Percentiles rank a stretch among this genome's conserved stretches.
phyloP scores from a whole-genome alignment of 2,113 vertebrate species.

The Takifugu flavidus region DNA sequence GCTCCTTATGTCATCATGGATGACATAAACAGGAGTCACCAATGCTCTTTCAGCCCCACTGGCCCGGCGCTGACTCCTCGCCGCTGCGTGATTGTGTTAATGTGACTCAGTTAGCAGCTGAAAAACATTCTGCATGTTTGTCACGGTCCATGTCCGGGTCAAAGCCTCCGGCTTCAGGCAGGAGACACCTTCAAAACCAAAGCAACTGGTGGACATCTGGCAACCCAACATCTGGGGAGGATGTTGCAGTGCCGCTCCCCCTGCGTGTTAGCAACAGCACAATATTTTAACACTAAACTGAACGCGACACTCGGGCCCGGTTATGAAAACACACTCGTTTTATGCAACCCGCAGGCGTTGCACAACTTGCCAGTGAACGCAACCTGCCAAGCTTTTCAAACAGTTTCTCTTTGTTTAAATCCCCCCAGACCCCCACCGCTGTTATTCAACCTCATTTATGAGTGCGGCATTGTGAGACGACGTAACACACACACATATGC shows the following conservation, averaged over 20 bases:
- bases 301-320: neutral
- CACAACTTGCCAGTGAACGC: conserved; percentile 37
- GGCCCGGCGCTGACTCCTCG: neutral
- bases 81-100: neutral
- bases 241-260: no score
- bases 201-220: conserved; percentile 59
- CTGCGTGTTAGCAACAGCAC: no score
- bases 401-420: conserved; percentile 51
- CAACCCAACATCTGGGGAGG: conserved; percentile 1
- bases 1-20: no score
- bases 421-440: conserved; percentile 1
- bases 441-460: conserved; percentile 31
- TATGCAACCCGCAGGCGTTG: conserved; percentile 48
- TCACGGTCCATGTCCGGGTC: conserved; percentile 15
- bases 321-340: conserved; percentile 10
- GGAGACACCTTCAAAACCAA: conserved; percentile 60
- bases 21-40: no score
- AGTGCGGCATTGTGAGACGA: conserved; percentile 14
- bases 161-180: conserved; percentile 52
- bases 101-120: neutral
- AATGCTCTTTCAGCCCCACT: no score
- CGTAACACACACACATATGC: conserved; percentile 8
- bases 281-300: neutral
- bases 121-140: neutral
- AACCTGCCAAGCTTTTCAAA: conserved; percentile 38